These are phyloP conservation scores for Cosmopolites sordidus DNA, from an alignment of 2,888 invertebrate species.

Conservation along the genomic window DNA sequence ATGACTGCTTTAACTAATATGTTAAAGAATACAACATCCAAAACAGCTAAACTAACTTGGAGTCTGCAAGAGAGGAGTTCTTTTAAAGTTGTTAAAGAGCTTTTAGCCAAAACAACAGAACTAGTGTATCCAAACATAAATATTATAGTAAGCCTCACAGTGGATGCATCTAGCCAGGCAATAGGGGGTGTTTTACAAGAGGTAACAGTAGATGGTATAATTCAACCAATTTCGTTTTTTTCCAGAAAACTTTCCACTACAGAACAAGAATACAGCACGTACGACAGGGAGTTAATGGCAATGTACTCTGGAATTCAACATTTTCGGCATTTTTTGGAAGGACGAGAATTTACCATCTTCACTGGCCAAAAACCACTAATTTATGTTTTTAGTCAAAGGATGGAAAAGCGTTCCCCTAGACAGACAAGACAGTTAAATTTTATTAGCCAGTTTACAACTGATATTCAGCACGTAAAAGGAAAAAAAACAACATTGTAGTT, in stretches of 20 bases:
- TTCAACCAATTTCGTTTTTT: conserved; percentile 6
- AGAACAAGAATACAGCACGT: conserved; percentile 40
- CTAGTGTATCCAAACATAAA: background rate
- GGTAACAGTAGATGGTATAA: too few relatives aligned
- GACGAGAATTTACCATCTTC: conserved; percentile 34
- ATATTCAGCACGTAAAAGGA: conserved; percentile 7
- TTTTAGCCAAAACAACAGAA: too few relatives aligned
- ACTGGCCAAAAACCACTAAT: conserved; percentile 41
- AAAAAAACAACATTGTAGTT: too few relatives aligned
- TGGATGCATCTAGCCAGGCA: too few relatives aligned
- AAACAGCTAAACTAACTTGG: conserved; percentile 16
- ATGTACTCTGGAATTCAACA: conserved; percentile 40
- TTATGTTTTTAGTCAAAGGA: conserved; percentile 9
- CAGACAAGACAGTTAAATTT: conserved; percentile 7
- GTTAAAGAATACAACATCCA: conserved; percentile 1
- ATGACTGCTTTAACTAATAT: conserved; percentile 16
- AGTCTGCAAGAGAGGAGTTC: background rate
- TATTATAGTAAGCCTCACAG: too few relatives aligned
- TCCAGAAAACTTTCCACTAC: conserved; percentile 8
- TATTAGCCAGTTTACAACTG: conserved; percentile 12
- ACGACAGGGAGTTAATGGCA: conserved; percentile 44
- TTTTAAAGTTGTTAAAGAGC: background rate
- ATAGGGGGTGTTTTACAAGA: too few relatives aligned
- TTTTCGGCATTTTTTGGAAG: conserved; percentile 44
- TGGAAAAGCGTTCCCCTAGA: conserved; percentile 27